Base-by-base conservation (phyloP, 1,140 invertebrate species). In the Drosophila leontia region DNA sequence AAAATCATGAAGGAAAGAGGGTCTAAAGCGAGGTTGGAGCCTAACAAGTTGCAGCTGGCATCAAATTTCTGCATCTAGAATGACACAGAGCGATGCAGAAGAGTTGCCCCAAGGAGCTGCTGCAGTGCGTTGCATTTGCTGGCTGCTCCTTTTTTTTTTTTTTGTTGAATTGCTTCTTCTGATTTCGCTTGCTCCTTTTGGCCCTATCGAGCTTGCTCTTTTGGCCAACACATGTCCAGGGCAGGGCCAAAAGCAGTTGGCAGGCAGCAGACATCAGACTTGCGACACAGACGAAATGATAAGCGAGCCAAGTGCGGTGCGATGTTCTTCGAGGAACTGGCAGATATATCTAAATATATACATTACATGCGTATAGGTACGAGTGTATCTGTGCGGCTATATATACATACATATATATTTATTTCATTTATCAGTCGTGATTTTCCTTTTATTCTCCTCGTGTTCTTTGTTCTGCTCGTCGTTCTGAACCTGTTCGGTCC, bases 361-460 rank as follows among this genome's bases (percentile, higher is more conserved):
- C 34, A 53, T 65, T 57, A 76, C 55, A 51, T 78, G 41, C 56
- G 62, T 75, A 29, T 72, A 4, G 13, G 71, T 70, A 29, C 39
- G 29, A 23, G 37, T 41, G 37, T 56, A 51, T 37, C 34, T 67
- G 41, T 50, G 23, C 26, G 34, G 17, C 37, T 53, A 44, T 41
- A 58, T 58, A 15, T 13, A 26, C 8, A 37, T 32, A 41, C 35
- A 17, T 55, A 60, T 61, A 37, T 61, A 79, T 81, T 48, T 78
- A 77, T 47, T 85, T 81, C 59, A 80, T 87, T 70, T 83, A 88
- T 80, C 84, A 80, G 84, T 84, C 84, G 84, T 87, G 83, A 87
- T 87, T 88, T 60, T 72, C 32, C 68, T 26, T 60, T 74, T 72
- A 72, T 74, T 87, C 83, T 75, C 69, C 48, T 45, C 63, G 71